These are phyloP conservation scores for Battus philenor DNA, from an alignment of 1,140 invertebrate genomes.

Conservation along the genomic window DNA sequence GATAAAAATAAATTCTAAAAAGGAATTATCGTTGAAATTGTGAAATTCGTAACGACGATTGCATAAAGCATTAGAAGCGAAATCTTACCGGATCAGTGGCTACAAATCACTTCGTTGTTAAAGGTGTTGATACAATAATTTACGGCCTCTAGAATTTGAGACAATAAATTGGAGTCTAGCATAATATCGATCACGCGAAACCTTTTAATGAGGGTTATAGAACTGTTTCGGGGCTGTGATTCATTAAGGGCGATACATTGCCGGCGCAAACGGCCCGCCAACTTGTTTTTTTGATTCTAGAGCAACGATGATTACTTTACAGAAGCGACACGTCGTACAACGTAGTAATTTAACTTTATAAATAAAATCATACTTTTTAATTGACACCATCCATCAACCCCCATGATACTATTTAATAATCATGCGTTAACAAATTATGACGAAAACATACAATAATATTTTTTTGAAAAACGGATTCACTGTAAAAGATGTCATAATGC, in stretches of 20 bases:
- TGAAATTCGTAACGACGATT: conserved; percentile 1
- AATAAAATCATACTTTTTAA: too few species aligned
- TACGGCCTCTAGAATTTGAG: conserved; percentile 4
- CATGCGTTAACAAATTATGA: too few species aligned
- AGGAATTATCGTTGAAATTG: too few species aligned
- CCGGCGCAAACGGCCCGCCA: conserved; percentile 34
- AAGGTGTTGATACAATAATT: conserved; percentile 16
- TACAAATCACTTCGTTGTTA: conserved; percentile 7
- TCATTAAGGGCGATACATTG: conserved; percentile 61
- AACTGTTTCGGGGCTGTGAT: conserved; percentile 56
- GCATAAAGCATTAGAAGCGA: conserved; percentile 1
- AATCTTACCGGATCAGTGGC: conserved; percentile 3
- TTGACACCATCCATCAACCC: too few species aligned
- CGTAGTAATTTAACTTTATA: too few species aligned
- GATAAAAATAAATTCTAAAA: too few species aligned
- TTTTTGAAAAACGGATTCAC: too few species aligned
- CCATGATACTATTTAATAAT: too few species aligned
- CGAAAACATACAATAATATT: too few species aligned
- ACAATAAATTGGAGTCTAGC: conserved; percentile 17
- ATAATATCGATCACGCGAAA: conserved; percentile 51
- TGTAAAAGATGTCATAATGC: too few species aligned
- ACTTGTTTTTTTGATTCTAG: conserved; percentile 27
- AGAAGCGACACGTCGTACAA: neutral
- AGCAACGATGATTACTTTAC: conserved; percentile 15
- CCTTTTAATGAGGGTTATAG: conserved; percentile 51